phyloP scores from a whole-genome alignment of 2,888 invertebrate genomes.

The Leuctra nigra region DNA sequence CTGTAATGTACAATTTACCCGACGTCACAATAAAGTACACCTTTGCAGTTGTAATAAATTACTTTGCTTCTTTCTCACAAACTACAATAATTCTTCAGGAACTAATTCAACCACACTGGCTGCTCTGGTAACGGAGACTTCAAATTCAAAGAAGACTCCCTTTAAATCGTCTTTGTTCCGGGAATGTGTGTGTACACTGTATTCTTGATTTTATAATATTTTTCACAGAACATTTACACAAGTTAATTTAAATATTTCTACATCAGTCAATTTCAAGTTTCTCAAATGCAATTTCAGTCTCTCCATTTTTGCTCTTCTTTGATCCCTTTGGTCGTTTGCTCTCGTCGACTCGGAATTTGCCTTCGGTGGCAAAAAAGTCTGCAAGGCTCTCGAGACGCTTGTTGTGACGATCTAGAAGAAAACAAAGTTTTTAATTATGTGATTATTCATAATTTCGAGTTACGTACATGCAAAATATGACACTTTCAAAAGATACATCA shows the following conservation, averaged over 20 bases:
- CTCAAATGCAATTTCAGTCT: slow-evolving; percentile 31
- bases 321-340: slow-evolving; percentile 25
- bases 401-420: slow-evolving; percentile 15
- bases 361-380: slow-evolving; percentile 31
- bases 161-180: too few species aligned
- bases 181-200: too few species aligned
- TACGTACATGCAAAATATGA: not conserved
- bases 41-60: too few species aligned
- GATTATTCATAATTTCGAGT: not conserved
- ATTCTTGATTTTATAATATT: too few species aligned
- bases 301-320: slow-evolving; percentile 19
- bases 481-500: not conserved
- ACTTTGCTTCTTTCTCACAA: too few species aligned
- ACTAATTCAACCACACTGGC: too few species aligned
- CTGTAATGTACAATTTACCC: too few species aligned
- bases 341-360: slow-evolving; percentile 30
- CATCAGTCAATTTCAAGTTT: slow-evolving; percentile 32
- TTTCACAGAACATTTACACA: too few species aligned
- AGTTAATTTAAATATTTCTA: not conserved
- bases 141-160: too few species aligned
- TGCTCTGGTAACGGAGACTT: too few species aligned
- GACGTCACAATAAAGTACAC: too few species aligned
- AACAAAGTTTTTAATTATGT: not conserved
- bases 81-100: too few species aligned
- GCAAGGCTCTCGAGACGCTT: slow-evolving; percentile 28